Percentiles rank a stretch among this genome's conserved stretches.
These are phyloP conservation scores for Crambe crambe DNA, from an alignment of 37 sponge, comb jelly and placozoan species.

Conservation along the genomic window DNA sequence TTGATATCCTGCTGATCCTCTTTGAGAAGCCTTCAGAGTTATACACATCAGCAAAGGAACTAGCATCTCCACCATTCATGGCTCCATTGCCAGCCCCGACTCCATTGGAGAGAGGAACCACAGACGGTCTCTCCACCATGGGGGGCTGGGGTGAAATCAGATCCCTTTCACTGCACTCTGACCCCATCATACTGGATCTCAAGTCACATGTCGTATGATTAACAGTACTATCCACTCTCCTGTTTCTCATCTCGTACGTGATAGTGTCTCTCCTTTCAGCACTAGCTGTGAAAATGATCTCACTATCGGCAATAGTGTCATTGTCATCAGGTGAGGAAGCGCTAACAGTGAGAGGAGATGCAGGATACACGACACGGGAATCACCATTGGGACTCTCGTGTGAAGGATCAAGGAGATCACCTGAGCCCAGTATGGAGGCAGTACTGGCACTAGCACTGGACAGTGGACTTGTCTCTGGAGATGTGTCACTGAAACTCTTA, in stretches of 20 bases:
- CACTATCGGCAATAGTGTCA: neutral
- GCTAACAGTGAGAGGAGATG: neutral
- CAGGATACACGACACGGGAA: neutral
- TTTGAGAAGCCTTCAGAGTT: too few species aligned
- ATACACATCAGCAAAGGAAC: neutral
- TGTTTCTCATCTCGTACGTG: neutral
- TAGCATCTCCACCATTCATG: neutral
- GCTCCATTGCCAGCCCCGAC: neutral
- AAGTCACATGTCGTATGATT: neutral
- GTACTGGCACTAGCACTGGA: constrained; percentile 48
- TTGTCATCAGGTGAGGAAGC: neutral
- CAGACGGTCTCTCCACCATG: neutral
- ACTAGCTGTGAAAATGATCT: neutral
- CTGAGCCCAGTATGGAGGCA: constrained; percentile 8
- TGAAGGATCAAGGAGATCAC: neutral
- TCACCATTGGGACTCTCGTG: neutral
- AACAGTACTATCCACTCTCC: neutral
- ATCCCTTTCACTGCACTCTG: constrained; percentile 14
- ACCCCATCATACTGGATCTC: neutral
- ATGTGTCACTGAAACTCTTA: neutral
- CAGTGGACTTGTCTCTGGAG: constrained; percentile 7
- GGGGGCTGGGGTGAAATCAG: neutral
- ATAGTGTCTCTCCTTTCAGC: neutral
- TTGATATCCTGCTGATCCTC: neutral
- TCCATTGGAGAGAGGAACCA: neutral